Percentiles rank a stretch among this genome's conserved stretches.
These are phyloP conservation scores for Ooceraea biroi DNA, from an alignment of 1,140 invertebrate genomes.

Conservation along the genomic window DNA sequence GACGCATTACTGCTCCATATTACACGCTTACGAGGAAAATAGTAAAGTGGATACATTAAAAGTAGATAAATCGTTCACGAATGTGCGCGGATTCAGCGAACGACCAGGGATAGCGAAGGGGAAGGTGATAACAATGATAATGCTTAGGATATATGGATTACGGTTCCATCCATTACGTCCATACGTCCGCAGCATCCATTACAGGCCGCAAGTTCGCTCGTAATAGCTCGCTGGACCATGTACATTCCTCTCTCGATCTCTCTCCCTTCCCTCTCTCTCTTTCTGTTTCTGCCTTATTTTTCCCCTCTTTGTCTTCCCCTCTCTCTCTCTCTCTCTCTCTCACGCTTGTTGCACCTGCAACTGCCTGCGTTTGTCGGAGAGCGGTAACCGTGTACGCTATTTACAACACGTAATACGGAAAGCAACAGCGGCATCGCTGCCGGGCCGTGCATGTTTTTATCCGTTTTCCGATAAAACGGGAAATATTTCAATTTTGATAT, in stretches of 20 bases:
- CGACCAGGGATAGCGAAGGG: constrained; percentile 18
- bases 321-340: neutral
- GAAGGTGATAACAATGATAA: constrained; percentile 55
- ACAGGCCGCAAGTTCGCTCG: constrained; percentile 41
- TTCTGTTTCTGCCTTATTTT: too few species aligned
- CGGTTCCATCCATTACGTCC: constrained; percentile 58
- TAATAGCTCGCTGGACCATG: constrained; percentile 33
- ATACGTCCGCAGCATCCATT: constrained; percentile 45
- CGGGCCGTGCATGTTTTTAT: constrained; percentile 51
- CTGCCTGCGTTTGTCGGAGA: neutral
- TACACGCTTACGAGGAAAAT: constrained; percentile 3
- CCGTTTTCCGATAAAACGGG: constrained; percentile 57
- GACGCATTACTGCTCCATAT: neutral
- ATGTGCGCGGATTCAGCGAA: neutral
- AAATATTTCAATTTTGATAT: constrained; percentile 68
- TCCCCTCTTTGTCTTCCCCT: too few species aligned
- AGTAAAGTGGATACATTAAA: constrained; percentile 21
- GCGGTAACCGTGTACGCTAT: constrained; percentile 47
- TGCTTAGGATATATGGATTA: constrained; percentile 62
- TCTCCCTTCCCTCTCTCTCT: neutral
- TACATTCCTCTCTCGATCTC: too few species aligned
- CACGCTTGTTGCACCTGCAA: constrained; percentile 14
- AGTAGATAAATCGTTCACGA: constrained; percentile 44
- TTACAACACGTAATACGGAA: constrained; percentile 51
- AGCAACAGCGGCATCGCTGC: neutral